A percentile compares a stretch with the other conserved stretches of the same genome.
Evolutionary conservation across 2,113 vertebrate species (phyloP).

Genomic region (Perca flavescens): DNA sequence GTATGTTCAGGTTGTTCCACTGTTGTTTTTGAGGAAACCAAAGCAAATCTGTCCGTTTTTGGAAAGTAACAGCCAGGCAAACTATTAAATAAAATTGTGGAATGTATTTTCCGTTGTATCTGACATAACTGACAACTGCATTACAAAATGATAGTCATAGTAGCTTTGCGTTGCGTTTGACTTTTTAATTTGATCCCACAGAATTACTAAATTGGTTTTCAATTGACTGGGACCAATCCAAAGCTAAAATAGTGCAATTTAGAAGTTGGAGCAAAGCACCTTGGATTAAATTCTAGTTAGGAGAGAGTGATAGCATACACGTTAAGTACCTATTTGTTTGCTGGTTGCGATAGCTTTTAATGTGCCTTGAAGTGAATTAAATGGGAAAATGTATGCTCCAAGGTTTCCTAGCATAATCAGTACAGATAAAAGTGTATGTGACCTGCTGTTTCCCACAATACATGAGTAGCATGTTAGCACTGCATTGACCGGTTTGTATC

Average conservation of each 20-base stretch:
- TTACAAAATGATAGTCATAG: constrained; percentile 33
- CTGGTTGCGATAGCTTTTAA: constrained; percentile 57
- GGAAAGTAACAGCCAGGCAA: constrained; percentile 35
- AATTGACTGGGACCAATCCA: constrained; percentile 56
- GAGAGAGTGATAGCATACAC: constrained; percentile 11
- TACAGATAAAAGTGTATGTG: constrained; percentile 14
- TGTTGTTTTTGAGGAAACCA: constrained; percentile 66
- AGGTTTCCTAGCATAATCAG: constrained; percentile 21
- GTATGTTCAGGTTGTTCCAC: constrained; percentile 53
- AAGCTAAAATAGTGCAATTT: constrained; percentile 51
- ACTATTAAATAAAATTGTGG: constrained; percentile 43
- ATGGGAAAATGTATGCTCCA: constrained; percentile 24
- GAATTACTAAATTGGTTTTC: constrained; percentile 32
- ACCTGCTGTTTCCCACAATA: constrained; percentile 8
- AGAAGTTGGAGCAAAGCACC: constrained; percentile 36
- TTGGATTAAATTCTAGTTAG: constrained; percentile 11
- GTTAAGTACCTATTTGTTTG: constrained; percentile 21
- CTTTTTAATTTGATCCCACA: constrained; percentile 39
- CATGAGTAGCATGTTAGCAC: constrained; percentile 13
- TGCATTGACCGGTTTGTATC: constrained; percentile 9
- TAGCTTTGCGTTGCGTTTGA: constrained; percentile 13
- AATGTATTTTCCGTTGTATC: constrained; percentile 65
- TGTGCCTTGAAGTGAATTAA: constrained; percentile 73
- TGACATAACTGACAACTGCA: constrained; percentile 45
- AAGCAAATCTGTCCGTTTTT: constrained; percentile 61